These are phyloP conservation scores for Parauchenoglanis ngamensis DNA, from an alignment of 2,797 vertebrate species.

Conservation along the genomic window DNA sequence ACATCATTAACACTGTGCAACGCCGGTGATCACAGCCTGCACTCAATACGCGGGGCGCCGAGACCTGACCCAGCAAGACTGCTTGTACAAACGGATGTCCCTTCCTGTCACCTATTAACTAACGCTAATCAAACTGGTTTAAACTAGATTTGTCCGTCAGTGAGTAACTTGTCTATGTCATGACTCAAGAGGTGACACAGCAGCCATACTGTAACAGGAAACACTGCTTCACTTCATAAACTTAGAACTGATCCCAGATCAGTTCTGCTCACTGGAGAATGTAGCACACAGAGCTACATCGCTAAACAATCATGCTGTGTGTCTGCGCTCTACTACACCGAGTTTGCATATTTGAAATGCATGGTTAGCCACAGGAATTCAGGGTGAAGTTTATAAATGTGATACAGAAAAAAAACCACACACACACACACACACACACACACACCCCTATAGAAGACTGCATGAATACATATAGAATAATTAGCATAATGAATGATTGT, in stretches of 20 bases:
- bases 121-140: neutral
- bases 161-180: no score
- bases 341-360: conserved; percentile 11
- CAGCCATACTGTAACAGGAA: neutral
- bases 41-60: neutral
- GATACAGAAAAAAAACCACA: neutral
- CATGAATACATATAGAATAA: neutral
- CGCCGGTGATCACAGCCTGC: neutral
- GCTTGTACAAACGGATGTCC: neutral
- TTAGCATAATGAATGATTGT: neutral
- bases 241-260: neutral
- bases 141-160: neutral
- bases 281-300: neutral
- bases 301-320: neutral
- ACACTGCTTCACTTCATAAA: neutral
- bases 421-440: neutral
- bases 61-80: neutral
- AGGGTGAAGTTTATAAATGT: conserved; percentile 22
- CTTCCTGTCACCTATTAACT: neutral
- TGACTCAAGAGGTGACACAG: conserved; percentile 6
- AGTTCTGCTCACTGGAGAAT: neutral
- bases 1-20: neutral
- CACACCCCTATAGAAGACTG: neutral
- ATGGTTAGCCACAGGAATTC: conserved; percentile 30
- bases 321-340: neutral